A percentile compares a stretch with the other conserved stretches of the same genome.
These are phyloP conservation scores for Macrotrachela quadricornifera DNA, from an alignment of 1,140 invertebrate genomes.

Conservation along the genomic window DNA sequence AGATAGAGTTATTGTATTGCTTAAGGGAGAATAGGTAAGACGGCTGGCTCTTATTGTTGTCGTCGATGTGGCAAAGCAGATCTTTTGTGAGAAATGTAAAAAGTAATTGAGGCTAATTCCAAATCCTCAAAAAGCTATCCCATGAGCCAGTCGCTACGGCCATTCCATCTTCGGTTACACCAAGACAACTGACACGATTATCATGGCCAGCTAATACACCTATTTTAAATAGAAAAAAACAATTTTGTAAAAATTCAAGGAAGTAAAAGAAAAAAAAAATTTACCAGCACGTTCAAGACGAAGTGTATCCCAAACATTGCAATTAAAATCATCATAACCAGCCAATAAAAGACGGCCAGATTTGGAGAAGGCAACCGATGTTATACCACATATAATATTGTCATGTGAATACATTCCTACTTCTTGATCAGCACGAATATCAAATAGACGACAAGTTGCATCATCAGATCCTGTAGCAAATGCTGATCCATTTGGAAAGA, in stretches of 20 bases:
- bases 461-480: constrained; percentile 96
- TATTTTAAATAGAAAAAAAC: constrained; percentile 28
- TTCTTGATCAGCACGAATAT: constrained; percentile 78
- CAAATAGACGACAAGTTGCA: constrained; percentile 86
- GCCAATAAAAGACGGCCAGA: constrained; percentile 77
- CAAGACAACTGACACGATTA: constrained; percentile 82
- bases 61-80: too few species aligned
- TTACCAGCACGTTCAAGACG: constrained; percentile 86
- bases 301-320: constrained; percentile 96
- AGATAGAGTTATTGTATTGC: too few species aligned
- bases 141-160: constrained; percentile 86
- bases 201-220: constrained; percentile 86
- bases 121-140: constrained; percentile 91
- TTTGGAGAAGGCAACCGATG: constrained; percentile 87
- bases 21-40: too few species aligned
- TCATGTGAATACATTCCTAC: constrained; percentile 92
- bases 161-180: constrained; percentile 90
- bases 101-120: constrained; percentile 50
- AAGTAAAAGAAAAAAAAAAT: constrained; percentile 13
- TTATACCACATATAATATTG: constrained; percentile 96
- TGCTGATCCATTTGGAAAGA: constrained; percentile 83
- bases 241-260: too few species aligned
- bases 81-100: too few species aligned
- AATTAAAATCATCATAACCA: constrained; percentile 95
- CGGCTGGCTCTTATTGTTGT: too few species aligned